Base-by-base conservation (phyloP, 2,113 vertebrate species). In the Nycticryphes semicollaris region DNA sequence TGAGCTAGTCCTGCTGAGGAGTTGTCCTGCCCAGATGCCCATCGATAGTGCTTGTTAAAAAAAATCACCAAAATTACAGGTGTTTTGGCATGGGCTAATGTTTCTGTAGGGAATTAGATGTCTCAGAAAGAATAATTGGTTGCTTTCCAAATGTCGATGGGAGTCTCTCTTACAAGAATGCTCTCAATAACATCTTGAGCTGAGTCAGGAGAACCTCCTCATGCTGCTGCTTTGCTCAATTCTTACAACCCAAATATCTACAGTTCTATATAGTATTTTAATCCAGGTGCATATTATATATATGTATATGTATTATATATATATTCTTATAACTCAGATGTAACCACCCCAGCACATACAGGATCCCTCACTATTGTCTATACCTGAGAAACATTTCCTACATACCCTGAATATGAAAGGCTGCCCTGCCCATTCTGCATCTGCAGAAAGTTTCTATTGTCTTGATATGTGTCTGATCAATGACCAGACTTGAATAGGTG, bases 311-410 rank as follows among this genome's bases (percentile, higher is more conserved):
- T 43, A 43, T 43, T 43, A 14, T 43, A 43, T 43, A 43, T 43
- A 43, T 43, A 43, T 43, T 43, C 43, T 43, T 43, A 43, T 43
- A 43, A 39, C 39, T 12, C 39, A 39, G 39, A 22, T 14, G 28
- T 1, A 2, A 76, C 11, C 7, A 45, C 14, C 12, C 22, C 28
- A n/a, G 10, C 3, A 4, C 12, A 8, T 8, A 13, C 31, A n/a
- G 4, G 1, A 41, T 70, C 7, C 16, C 10, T 28, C 10, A 8
- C 4, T 35, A 10, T 30, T 27, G 12, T 3, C 17, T 75, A 50
- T 27, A 75, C 17, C 17, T 63, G 33, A 16, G 47, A 53, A 75
- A 17, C 7, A 9, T 70, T 28, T 69, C 31, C 19, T 10, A 43
- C 17, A 12, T 13, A 22, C 43, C 23, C 27, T 23, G 23, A 57